Conservation (phyloP, 1,140 invertebrate genomes). For the Rhynchophorus ferrugineus region DNA sequence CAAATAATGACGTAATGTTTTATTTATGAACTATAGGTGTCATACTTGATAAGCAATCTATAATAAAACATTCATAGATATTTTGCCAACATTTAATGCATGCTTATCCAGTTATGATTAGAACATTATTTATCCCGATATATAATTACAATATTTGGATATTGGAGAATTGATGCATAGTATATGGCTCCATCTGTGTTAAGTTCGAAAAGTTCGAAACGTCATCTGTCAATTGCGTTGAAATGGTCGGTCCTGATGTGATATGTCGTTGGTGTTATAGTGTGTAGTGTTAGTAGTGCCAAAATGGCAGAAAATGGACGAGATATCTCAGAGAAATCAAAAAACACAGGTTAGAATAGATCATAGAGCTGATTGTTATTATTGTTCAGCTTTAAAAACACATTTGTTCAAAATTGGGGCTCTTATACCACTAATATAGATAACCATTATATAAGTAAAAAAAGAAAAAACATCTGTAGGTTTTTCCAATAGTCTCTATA, state of each 20-base stretch:
- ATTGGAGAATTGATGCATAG: not conserved
- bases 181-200: not conserved
- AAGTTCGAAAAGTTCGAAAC: not conserved
- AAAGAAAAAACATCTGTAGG: conserved; percentile 33
- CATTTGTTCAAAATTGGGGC: not conserved
- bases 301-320: conserved; percentile 56
- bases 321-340: conserved; percentile 48
- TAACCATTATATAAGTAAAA: conserved; percentile 31
- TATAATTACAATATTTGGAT: too few species aligned
- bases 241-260: conserved; percentile 20
- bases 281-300: conserved; percentile 32
- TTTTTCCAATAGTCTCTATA: conserved; percentile 10
- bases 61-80: too few species aligned
- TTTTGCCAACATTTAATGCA: too few species aligned
- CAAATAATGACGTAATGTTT: too few species aligned
- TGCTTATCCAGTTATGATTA: too few species aligned
- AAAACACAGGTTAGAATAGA: conserved; percentile 46
- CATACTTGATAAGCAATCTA: too few species aligned
- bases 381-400: not conserved
- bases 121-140: too few species aligned
- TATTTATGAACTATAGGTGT: too few species aligned
- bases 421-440: conserved; percentile 7
- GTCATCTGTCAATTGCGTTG: conserved; percentile 7
- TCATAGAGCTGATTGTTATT: conserved; percentile 6
- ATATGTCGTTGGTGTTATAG: conserved; percentile 26